Conservation (phyloP, 2,113 vertebrate species). For the Oreocharis arfaki region DNA sequence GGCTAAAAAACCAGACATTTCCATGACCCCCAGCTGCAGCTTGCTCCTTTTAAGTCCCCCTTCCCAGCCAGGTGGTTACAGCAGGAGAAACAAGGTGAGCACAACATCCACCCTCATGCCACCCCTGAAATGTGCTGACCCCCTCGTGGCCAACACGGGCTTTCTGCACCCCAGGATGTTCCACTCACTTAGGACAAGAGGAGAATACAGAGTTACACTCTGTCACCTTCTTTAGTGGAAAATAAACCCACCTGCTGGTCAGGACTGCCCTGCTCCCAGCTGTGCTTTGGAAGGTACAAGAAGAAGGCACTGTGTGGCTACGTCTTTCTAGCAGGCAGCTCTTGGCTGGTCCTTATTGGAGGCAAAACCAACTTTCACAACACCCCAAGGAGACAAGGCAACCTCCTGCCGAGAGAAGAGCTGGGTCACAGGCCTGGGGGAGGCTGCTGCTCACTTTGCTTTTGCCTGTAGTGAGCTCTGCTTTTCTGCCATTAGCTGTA, state of each 20-base stretch:
- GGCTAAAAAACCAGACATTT: background rate
- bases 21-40: accelerated
- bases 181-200: background rate
- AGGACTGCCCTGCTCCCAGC: background rate
- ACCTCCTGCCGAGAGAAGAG: background rate
- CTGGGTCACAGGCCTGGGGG: background rate
- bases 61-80: background rate
- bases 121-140: background rate
- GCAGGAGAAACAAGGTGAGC: background rate
- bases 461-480: background rate
- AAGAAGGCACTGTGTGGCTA: background rate
- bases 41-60: background rate
- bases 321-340: background rate
- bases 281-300: background rate
- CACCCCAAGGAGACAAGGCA: background rate
- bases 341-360: background rate
- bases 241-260: background rate
- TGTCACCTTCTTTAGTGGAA: background rate
- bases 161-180: background rate
- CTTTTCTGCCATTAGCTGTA: background rate
- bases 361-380: background rate
- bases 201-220: background rate
- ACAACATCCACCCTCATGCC: background rate
- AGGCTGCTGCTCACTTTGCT: background rate
- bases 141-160: background rate